Evolutionary conservation across 1,140 invertebrate species (phyloP).

Genomic region (Eurytemora carolleeae): DNA sequence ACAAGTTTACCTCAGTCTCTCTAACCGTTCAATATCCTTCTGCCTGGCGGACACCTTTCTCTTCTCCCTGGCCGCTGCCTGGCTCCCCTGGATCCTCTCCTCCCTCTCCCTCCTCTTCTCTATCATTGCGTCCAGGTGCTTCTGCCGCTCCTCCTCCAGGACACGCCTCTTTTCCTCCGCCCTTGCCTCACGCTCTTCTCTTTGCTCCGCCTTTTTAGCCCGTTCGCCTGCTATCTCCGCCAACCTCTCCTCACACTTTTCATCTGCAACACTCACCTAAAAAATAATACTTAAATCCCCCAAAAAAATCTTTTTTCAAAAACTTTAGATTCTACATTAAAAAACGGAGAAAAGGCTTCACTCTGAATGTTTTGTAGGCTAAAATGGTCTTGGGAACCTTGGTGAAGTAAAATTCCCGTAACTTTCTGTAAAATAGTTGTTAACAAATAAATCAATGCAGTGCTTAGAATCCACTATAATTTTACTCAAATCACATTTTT

Average conservation of each 20-base stretch:
- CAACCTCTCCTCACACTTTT: constrained; percentile 14
- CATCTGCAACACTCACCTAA: constrained; percentile 26
- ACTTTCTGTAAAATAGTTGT: no score
- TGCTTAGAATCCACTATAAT: background rate
- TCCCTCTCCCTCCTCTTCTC: constrained; percentile 64
- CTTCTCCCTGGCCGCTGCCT: constrained; percentile 52
- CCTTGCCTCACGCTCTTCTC: constrained; percentile 79
- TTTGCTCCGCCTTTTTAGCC: constrained; percentile 56
- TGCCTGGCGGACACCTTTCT: background rate
- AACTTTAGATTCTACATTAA: no score
- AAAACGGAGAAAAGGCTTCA: no score
- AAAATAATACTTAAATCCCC: no score
- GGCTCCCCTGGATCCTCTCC: constrained; percentile 44
- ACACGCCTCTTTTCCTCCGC: constrained; percentile 67
- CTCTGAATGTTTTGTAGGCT: no score
- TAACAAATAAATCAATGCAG: no score
- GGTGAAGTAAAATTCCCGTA: no score
- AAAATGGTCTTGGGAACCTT: no score
- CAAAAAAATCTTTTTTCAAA: no score
- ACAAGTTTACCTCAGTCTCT: no score
- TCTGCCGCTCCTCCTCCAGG: constrained; percentile 60
- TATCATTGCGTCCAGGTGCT: constrained; percentile 63
- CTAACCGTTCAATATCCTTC: background rate
- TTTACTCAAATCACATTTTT: background rate
- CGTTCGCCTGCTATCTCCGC: constrained; percentile 36